Base-by-base conservation (phyloP, 2,888 invertebrate genomes). In the Chrysina gloriosa region DNA sequence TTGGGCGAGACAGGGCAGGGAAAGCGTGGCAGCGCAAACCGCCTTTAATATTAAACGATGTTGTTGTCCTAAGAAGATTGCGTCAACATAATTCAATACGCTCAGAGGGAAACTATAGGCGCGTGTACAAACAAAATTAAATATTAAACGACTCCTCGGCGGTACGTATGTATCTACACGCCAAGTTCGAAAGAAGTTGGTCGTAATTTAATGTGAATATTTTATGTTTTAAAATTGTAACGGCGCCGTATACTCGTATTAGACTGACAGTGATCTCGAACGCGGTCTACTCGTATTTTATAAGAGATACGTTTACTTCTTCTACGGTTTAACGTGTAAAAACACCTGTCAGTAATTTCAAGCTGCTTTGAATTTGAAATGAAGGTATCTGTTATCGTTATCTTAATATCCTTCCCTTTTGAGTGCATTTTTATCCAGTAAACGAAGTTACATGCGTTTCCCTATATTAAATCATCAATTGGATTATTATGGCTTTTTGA, bases 41-140 rank as follows among this genome's bases (percentile, higher is more conserved):
- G 21, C 21, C 2, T 54, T 54, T 54, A 54, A 54, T 54, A 54
- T 54, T 54, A 34, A 52, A 52, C 29, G 34, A 34, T 34, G 54
- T 34, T 48, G 54, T 54, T 54, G 54, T 54, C 34, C n/a, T 56
- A 56, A 56, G 56, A 56, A 56, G 39, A 56, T 56, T 56, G 36
- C 36, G 56, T 56, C 56, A 56, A 56, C 56, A 56, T 56, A 56
- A 56, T 56, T 56, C 56, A 56, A 56, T 56, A 56, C 39, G 56
- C 56, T 39, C 56, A 11, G 56, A 56, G 14, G 36, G 16, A 56
- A 56, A 34, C n/a, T n/a, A n/a, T 54, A 54, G 54, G 39, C 56
- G 56, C 56, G 56, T 56, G 23, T 56, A 23, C 36, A 56, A 39
- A 56, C 56, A 56, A 56, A 29, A 56, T 56, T 56, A 56, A 56